Conservation (phyloP, 2,797 vertebrate species). For the Lithobates sylvaticus region DNA sequence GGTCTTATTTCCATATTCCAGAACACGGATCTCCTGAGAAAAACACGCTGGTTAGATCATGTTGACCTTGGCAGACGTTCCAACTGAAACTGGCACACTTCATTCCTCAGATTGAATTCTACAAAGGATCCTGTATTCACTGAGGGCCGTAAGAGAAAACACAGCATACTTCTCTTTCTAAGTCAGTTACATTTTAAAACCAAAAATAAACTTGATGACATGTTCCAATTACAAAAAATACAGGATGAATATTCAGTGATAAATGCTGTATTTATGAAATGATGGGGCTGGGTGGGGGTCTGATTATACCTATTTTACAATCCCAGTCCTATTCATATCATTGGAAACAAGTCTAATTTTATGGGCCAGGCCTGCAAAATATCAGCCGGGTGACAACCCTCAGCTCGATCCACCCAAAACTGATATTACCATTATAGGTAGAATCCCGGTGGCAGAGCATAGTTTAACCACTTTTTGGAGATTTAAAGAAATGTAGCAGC, state of each 20-base stretch:
- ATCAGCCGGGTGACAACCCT: too few relatives aligned
- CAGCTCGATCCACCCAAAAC: too few relatives aligned
- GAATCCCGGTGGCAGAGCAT: too few relatives aligned
- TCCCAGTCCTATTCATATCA: too few relatives aligned
- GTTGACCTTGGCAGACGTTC: constrained; percentile 32
- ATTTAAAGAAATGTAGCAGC: too few relatives aligned
- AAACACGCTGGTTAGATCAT: background rate
- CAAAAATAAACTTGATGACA: background rate
- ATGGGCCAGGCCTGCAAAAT: too few relatives aligned
- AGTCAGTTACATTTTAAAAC: background rate
- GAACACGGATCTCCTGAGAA: background rate
- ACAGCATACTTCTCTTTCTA: background rate
- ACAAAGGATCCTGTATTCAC: constrained; percentile 32
- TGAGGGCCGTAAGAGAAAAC: background rate
- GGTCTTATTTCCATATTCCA: background rate
- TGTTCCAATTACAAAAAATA: background rate
- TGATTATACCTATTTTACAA: too few relatives aligned
- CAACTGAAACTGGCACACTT: background rate
- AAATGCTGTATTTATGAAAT: background rate
- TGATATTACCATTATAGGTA: too few relatives aligned
- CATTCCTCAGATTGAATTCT: background rate
- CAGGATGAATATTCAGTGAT: too few relatives aligned
- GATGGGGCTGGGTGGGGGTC: too few relatives aligned
- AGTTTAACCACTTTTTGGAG: too few relatives aligned
- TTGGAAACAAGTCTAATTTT: too few relatives aligned